Base-by-base conservation (phyloP, 2,888 invertebrate species). In the Panorpa germanica region DNA sequence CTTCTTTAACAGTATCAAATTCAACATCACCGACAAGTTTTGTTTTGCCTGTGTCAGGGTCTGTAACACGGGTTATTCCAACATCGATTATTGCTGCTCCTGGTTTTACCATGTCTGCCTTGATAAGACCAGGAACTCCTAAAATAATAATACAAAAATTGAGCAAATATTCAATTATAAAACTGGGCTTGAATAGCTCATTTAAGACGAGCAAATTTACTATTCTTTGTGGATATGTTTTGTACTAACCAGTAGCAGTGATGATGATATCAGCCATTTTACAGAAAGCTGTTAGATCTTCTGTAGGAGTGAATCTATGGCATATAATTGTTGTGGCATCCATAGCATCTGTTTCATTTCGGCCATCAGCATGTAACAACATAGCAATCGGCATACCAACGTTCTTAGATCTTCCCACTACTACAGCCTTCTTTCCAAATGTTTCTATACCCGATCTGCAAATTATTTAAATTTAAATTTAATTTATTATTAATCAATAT, bases 251-350 rank as follows among this genome's bases (percentile, higher is more conserved):
- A 38, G 75, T 71, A 4, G 82, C 82, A 32, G 69, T 66, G 8
- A 85, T 65, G 32, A 85, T 60, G 35, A 85, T 71, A 46, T 85
- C 83, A 12, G 83, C 83, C 37, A 65, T 61, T 39, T 64, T 65
- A 29, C 78, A 74, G 46, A 66, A 72, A 31, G 58, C 58, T 10
- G 63, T 62, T 34, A 91, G 55, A 45, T 85, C 71, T 28, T 76
- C 73, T 1, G 61, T 62, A 0, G 88, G 86, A 0, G 90, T 91
- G 51, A 77, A 68, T 11, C 88, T 64, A 51, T 91, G 90, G 45
- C 90, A 90, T 37, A 90, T 71, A 2, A 83, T 83, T 1, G 85
- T 83, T 0, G 88, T 90, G 10, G 85, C 80, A 46, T 90, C 86
- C 59, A 82, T 59, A 1, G 73, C 81, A 25, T 68, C 56, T 25